Conservation (phyloP, 2,797 vertebrate species). For the Pyrocephalus nanus region DNA sequence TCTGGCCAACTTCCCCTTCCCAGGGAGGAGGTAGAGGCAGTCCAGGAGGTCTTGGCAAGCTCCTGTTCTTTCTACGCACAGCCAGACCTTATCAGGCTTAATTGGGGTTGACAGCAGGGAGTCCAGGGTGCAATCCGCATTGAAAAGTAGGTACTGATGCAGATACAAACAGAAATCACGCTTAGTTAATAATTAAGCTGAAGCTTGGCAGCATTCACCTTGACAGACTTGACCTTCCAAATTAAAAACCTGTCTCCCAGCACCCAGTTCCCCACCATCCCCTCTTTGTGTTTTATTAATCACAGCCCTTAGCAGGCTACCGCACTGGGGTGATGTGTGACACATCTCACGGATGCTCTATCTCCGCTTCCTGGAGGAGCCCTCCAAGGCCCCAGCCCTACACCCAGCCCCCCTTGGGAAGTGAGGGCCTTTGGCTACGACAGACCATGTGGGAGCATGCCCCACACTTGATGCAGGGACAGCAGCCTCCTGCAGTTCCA, state of each 20-base stretch:
- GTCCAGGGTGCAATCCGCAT: conserved; percentile 32
- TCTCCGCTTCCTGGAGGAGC: neutral
- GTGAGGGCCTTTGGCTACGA: neutral
- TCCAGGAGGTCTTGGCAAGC: conserved; percentile 17
- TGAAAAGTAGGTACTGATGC: conserved; percentile 44
- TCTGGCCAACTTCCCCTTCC: neutral
- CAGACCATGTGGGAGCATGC: accelerated
- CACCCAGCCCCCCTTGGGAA: neutral
- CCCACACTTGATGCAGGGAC: neutral
- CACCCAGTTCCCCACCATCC: too few species aligned
- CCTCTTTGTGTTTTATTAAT: neutral
- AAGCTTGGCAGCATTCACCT: conserved; percentile 57
- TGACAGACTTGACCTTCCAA: conserved; percentile 60
- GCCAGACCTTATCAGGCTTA: conserved; percentile 64
- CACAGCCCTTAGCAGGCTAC: neutral
- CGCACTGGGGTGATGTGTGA: accelerated
- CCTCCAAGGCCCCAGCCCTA: neutral
- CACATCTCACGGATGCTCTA: neutral
- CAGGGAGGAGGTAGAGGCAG: neutral
- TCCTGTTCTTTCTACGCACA: neutral
- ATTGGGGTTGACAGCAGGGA: conserved; percentile 51
- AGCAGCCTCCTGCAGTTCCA: neutral
- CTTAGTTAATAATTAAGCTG: conserved; percentile 71
- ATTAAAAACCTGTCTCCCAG: neutral
- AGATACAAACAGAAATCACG: conserved; percentile 62